These are phyloP conservation scores for Muraenolepis orangiensis DNA, from an alignment of 2,797 vertebrate species.

Conservation along the genomic window DNA sequence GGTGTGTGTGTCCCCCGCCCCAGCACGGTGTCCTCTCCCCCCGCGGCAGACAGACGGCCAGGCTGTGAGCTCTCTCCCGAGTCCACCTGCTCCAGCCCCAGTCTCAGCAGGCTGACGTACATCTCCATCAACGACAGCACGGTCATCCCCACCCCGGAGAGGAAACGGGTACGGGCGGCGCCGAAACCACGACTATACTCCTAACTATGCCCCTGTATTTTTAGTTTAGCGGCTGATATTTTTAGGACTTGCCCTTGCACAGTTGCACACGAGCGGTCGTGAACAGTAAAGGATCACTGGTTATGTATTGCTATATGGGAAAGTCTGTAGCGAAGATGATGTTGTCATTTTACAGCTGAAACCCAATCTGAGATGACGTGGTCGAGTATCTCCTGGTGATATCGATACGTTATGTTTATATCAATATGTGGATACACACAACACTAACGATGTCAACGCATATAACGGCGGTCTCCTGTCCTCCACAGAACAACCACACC, in stretches of 20 bases:
- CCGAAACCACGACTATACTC: not conserved
- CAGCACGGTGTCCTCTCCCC: constrained; percentile 62
- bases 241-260: not conserved
- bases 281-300: not conserved
- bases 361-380: no score
- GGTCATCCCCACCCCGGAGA: constrained; percentile 54
- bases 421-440: not conserved
- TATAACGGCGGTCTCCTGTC: not conserved
- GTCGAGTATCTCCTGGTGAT: no score
- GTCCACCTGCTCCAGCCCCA: constrained; percentile 74
- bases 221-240: not conserved
- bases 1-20: not conserved
- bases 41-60: constrained; percentile 46
- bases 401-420: no score
- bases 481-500: constrained; percentile 72
- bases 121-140: constrained; percentile 81
- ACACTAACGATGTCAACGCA: not conserved
- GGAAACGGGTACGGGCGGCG: constrained; percentile 65
- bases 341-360: not conserved
- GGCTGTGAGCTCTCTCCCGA: constrained; percentile 62
- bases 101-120: constrained; percentile 86
- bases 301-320: not conserved
- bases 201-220: not conserved
- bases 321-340: not conserved
- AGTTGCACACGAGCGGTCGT: not conserved